Evolutionary conservation across 2,113 vertebrate genomes (phyloP), one percentile per base, ranked within the genome.

Genomic region (Columbina picui): DNA sequence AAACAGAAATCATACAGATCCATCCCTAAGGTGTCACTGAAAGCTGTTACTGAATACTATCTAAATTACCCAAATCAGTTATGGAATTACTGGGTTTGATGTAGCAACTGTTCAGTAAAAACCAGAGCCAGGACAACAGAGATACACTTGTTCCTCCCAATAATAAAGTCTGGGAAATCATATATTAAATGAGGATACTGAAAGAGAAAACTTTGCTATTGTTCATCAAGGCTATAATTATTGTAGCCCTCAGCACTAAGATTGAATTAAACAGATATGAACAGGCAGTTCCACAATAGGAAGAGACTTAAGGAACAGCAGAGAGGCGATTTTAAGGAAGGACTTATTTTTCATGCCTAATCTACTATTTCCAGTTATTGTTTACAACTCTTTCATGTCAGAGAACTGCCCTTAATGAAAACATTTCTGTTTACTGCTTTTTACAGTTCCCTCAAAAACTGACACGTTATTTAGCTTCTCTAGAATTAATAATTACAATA

Each of bases 331-430:
- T 84, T 71, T 38, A 90, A 63, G 53, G 68, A 76, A 74, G 41
- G 43, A 78, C 43, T 77, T 50, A 5, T 34, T 94, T 45, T 80
- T 81, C 68, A 76, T 49, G 26, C 38, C 27, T 88, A 39, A 80
- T 85, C n/a, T 77, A 79, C 67, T 76, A 50, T 85, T 94, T 93
- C 50, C 82, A 83, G 79, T 80, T 83, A 86, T 50, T 88, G 63
- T 70, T 92, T 69, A 84, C 12, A 79, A 26, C 61, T 53, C 27
- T 60, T 79, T 71, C 19, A 82, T 50, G 41, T 57, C n/a, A 76
- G 67, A 71, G 56, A 36, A 52, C 14, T 34, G 53, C 65, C 0
- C 0, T 64, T 87, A 84, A 60, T 64, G 55, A 78, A 74, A 79
- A 4, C 36, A n/a, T 56, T 63, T 78, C 9, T 81, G 41, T 69